A percentile compares a stretch with the other conserved stretches of the same genome.
phyloP scores from a whole-genome alignment of 2,113 vertebrate species.

The Sapayoa aenigma region DNA sequence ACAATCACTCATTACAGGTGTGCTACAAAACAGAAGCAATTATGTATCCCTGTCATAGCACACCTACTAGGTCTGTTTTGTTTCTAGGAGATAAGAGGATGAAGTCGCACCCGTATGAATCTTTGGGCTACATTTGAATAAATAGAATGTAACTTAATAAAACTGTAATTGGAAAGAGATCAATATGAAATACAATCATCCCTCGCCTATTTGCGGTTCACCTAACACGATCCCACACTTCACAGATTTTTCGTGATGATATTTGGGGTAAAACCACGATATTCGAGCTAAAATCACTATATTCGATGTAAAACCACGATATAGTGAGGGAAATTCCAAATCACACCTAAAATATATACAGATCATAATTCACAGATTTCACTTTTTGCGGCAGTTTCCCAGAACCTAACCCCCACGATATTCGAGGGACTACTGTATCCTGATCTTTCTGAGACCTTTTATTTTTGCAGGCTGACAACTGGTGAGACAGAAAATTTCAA shows the following conservation, averaged over 20 bases:
- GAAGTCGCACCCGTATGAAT: not conserved
- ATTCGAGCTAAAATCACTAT: no score
- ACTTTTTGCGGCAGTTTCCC: no score
- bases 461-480: not conserved
- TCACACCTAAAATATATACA: no score
- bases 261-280: no score
- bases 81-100: not conserved
- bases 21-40: not conserved
- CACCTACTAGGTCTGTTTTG: not conserved
- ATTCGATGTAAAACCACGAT: no score
- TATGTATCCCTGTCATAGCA: not conserved
- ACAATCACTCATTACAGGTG: not conserved
- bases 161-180: not conserved
- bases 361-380: no score
- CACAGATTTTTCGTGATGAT: no score
- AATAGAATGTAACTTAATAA: not conserved
- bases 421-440: no score
- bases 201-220: no score
- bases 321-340: no score
- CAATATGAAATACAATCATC: not conserved
- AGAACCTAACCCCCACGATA: no score
- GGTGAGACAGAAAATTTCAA: not conserved
- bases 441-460: not conserved
- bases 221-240: no score
- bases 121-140: not conserved